Evolutionary conservation across 2,888 invertebrate species (phyloP).

Genomic region (Agrochola lota): DNA sequence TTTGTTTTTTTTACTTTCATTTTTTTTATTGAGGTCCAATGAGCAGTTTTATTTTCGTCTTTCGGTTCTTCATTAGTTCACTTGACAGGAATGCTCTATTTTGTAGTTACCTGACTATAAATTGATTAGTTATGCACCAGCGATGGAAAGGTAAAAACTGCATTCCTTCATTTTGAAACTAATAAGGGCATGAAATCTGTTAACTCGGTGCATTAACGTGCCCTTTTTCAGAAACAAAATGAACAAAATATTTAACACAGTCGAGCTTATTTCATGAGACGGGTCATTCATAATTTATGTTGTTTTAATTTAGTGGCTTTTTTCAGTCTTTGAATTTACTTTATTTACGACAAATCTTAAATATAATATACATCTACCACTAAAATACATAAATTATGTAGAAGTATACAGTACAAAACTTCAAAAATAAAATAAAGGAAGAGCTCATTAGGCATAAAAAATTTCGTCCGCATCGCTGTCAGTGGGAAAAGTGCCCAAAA

Average conservation of each 20-base stretch:
- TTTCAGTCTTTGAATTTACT: too few species aligned
- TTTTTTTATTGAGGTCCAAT: conserved; percentile 18
- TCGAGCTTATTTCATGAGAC: conserved; percentile 34
- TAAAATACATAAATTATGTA: too few species aligned
- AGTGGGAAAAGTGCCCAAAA: too few species aligned
- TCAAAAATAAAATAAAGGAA: too few species aligned
- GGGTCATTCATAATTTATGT: conserved; percentile 21
- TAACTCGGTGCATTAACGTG: conserved; percentile 73
- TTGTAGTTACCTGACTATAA: conserved; percentile 55
- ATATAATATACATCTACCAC: too few species aligned
- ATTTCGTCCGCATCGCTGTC: too few species aligned
- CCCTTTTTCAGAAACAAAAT: conserved; percentile 67
- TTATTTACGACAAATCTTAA: too few species aligned
- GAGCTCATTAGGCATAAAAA: too few species aligned
- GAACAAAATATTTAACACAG: conserved; percentile 55
- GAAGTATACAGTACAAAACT: too few species aligned
- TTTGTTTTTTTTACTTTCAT: conserved; percentile 52
- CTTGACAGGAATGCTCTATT: conserved; percentile 28
- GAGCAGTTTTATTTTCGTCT: conserved; percentile 21
- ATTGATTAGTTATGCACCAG: conserved; percentile 64
- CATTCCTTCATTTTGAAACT: conserved; percentile 67
- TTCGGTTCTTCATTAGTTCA: conserved; percentile 19
- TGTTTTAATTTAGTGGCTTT: conserved; percentile 28
- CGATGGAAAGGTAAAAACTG: conserved; percentile 60
- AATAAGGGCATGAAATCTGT: conserved; percentile 71